A percentile compares a stretch with the other conserved stretches of the same genome.
Evolutionary conservation across 2,113 vertebrate genomes (phyloP).

Genomic region (Parotia lawesii): DNA sequence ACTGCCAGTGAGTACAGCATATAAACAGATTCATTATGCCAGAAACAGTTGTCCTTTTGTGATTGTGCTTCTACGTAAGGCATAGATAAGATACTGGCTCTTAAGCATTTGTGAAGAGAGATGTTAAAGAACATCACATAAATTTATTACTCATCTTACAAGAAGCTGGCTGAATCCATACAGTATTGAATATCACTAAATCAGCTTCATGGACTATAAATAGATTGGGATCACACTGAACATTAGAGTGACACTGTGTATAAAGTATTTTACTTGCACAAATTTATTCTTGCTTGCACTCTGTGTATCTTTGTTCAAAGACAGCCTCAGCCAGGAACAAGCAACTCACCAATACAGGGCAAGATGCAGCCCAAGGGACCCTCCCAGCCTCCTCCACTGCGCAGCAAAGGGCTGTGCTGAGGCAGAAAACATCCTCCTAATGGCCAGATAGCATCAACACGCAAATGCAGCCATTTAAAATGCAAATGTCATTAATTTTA

Average conservation of each 20-base stretch:
- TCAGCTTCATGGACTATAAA: constrained; percentile 14
- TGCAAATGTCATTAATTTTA: background rate
- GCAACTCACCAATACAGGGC: background rate
- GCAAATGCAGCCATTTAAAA: background rate
- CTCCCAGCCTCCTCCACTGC: fast-evolving
- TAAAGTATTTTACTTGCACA: background rate
- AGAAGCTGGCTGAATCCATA: background rate
- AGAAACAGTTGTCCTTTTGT: background rate
- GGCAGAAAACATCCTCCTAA: background rate
- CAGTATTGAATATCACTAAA: background rate
- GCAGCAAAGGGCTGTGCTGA: background rate
- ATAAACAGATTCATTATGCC: background rate
- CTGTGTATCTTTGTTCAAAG: background rate
- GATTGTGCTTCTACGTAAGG: background rate
- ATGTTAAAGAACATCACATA: background rate
- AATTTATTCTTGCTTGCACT: background rate
- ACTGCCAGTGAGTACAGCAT: background rate
- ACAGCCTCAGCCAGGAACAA: background rate
- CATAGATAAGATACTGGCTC: background rate
- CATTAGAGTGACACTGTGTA: background rate
- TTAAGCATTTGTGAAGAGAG: background rate
- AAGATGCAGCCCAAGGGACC: background rate
- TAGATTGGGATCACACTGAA: background rate
- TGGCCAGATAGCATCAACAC: background rate
- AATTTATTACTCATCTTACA: background rate